Base-by-base conservation (phyloP, 2,888 invertebrate species). In the Cataglyphis albicans region DNA sequence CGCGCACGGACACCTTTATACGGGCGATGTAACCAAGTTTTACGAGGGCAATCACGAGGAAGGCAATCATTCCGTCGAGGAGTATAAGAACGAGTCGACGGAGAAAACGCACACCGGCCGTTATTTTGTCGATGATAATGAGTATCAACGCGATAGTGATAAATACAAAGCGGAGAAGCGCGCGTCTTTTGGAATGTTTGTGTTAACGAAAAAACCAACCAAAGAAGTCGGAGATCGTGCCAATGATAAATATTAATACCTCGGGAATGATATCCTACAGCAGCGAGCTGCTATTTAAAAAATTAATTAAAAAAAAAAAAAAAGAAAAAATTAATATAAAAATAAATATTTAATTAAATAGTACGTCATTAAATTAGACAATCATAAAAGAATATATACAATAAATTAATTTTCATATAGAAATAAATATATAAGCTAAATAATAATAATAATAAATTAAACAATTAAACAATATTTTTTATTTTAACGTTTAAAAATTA, bases 21-120 rank as follows among this genome's bases (percentile, higher is more conserved):
- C 89, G 15, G 92, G 91, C 63, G 91, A 93, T 38, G 82, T 87
- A 32, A 92, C 86, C 9, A 91, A 93, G 38, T 94, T 92, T 81
- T 93, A 93, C 68, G 91, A 93, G 9, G 88, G 91, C n/a, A 91
- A 91, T 7, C 88, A 91, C 32, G 92, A 93, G 3, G 93, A 94
- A 44, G 90, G 87, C 3, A 90, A 89, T 3, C 89, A 89, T 21
- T 87, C 83, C 25, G 90, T 63, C 15, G 86, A 76, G 67, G 86
- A 91, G 6, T 55, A 57, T 32, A 35, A 75, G 3, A 73, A 89
- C n/a, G 75, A 88, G 0, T 78, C 57, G 3, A 57, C n/a, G 9
- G 65, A 55, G 7, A 89, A 73, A 61, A 89, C 89, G 0, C 64
- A 86, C 7, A 68, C 85, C 3, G 90, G 90, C 0, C 84, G 90